Evolutionary conservation across 2,113 vertebrate species (phyloP).

Genomic region (Platichthys stellatus): DNA sequence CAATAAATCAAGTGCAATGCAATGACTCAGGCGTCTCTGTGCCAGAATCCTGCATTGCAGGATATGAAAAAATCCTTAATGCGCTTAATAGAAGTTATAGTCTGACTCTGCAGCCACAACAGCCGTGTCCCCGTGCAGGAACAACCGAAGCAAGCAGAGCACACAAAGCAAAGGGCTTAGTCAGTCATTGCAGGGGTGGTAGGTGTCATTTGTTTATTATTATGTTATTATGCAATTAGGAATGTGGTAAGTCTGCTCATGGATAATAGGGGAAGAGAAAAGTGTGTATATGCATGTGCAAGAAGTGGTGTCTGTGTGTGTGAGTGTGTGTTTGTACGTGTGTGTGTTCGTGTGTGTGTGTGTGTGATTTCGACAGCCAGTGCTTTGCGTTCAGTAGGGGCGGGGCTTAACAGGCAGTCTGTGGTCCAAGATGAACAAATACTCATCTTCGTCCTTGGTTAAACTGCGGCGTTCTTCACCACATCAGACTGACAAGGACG

Average conservation of each 20-base stretch:
- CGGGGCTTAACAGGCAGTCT: no score
- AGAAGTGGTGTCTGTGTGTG: neutral
- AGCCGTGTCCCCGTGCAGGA: conserved; percentile 1
- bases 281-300: conserved; percentile 8
- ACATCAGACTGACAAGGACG: no score
- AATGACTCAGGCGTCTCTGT: conserved; percentile 53
- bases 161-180: neutral
- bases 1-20: conserved; percentile 64
- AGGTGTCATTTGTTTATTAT: conserved; percentile 29
- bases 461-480: no score
- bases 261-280: no score
- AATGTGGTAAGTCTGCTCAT: no score
- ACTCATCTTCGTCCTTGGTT: no score
- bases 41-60: conserved; percentile 32
- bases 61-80: conserved; percentile 55
- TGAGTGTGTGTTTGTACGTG: neutral
- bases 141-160: conserved; percentile 3
- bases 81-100: conserved; percentile 33
- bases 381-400: no score
- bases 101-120: conserved; percentile 26
- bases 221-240: no score
- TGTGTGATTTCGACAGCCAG: no score
- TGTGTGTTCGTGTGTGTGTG: neutral
- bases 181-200: neutral
- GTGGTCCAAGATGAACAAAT: no score